Base-by-base conservation (phyloP, 2,888 invertebrate genomes). In the Tipula lateralis region DNA sequence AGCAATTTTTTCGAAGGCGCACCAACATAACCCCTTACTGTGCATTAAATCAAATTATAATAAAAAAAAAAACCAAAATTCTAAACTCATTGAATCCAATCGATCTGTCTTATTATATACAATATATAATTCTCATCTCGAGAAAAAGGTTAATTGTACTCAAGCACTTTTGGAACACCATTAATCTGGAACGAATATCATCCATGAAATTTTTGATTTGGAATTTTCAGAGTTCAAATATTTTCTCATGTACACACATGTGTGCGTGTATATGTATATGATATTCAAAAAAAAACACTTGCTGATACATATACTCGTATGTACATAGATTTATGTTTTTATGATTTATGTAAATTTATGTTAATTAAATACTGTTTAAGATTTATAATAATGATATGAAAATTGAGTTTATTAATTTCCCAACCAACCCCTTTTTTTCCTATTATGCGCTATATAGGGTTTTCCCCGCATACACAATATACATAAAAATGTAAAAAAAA, bases 31-130 rank as follows among this genome's bases (percentile, higher is more conserved):
- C 66, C 66, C 66, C 66, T 5, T 66, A 24, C 66, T 66, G 66
- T 66, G 66, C 66, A 66, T 66, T 66, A 66, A 66, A 66, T 66
- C 66, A 66, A 66, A 66, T 66, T 66, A 66, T 66, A 66, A 66
- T 66, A 19, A 19, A 50, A 5, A 32, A 5, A 32, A 32, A 39
- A 4, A n/a, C 1, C 13, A 44, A 44, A 44, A 66, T 66, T 66
- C 66, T 66, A 66, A 66, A 66, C 24, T 66, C 66, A 66, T 66
- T 66, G 66, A 66, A 66, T 66, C 24, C 66, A 66, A 66, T 66
- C 66, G 66, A 66, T 66, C 24, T 66, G 66, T 66, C 66, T 66
- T 66, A 66, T 66, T 66, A 66, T n/a, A n/a, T 24, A 66, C 66
- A 2, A 19, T 5, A 13, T n/a, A 66, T 66, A 66, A 66, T 66